Evolutionary conservation across 2,797 vertebrate genomes (phyloP), one percentile per base, ranked within the genome.

Genomic region (Anableps anableps): DNA sequence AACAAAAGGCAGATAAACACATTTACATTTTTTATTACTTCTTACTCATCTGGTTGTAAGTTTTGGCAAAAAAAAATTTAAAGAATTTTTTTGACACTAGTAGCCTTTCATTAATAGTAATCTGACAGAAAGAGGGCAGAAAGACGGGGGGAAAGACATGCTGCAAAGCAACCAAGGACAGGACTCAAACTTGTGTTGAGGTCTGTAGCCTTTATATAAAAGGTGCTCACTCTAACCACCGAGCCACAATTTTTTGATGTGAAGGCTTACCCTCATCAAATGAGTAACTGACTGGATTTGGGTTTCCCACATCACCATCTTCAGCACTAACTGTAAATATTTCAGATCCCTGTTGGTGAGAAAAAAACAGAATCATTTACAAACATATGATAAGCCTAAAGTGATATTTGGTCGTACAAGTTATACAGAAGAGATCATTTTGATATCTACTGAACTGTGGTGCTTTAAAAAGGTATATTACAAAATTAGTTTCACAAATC

Each of bases 291-390:
- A 99, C 88, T 60, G 76, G 95, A 94, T 99, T 98, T 79, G 98
- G 97, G 78, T 95, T 97, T 81, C 96, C 98, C 81, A 94, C 94
- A 80, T 99, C 99, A 83, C 99, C 98, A 53, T 99, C 98, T 92
- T 96, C 94, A 64, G 98, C 99, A 60, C 94, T 84, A 78, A 99
- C 97, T 0, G 95, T 97, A 83, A 98, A 96, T 87, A 99, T 96
- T 93, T 98, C 97, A 1, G 98, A 98, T 88, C 97, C 98, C 98
- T 99, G 53, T 38, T 48, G 64, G 34, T 78, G 83, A 80, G 9
- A 41, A 75, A 45, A 75, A 80, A 76, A 17, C 0, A 29, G 17
- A 70, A 47, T 23, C 14, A 48, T 47, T 73, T 17, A 43, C 11
- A 70, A 26, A 70, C 5, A 70, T 26, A 41, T 3, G 4, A 23